Conservation (phyloP, 1,140 invertebrate species). For the Drepana arcuata region DNA sequence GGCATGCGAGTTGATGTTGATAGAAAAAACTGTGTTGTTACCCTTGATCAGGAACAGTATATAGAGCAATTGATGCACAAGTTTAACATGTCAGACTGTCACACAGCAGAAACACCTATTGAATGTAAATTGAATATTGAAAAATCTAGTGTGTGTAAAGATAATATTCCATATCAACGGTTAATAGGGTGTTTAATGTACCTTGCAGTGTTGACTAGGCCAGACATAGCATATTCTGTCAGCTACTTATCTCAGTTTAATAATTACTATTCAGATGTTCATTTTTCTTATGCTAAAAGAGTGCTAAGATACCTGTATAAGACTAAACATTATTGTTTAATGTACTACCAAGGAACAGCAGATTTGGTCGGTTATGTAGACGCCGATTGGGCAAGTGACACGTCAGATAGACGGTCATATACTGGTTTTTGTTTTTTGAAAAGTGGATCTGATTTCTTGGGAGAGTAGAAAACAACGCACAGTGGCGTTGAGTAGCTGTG, state of each 20-base stretch:
- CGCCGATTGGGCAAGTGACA: constrained; percentile 27
- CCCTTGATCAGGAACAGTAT: constrained; percentile 12
- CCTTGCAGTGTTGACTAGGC: constrained; percentile 38
- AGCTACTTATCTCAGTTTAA: constrained; percentile 21
- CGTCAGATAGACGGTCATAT: constrained; percentile 7
- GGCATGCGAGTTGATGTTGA: constrained; percentile 15
- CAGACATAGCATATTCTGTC: constrained; percentile 62
- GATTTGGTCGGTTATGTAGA: constrained; percentile 20
- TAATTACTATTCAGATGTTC: neutral
- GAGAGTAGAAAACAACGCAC: constrained; percentile 35
- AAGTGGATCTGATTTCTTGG: constrained; percentile 29
- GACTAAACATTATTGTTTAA: constrained; percentile 19
- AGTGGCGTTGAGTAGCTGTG: constrained; percentile 40
- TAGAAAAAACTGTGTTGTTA: constrained; percentile 5
- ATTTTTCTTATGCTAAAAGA: constrained; percentile 4
- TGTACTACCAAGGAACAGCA: constrained; percentile 9
- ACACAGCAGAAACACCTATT: constrained; percentile 23
- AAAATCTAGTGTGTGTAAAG: constrained; percentile 2
- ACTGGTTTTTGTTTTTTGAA: constrained; percentile 35
- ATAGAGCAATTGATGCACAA: constrained; percentile 23
- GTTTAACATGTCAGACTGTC: constrained; percentile 33
- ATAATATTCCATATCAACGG: constrained; percentile 9
- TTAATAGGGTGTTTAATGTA: constrained; percentile 16
- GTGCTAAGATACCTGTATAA: constrained; percentile 1
- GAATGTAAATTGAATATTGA: constrained; percentile 15